Evolutionary conservation across 1,140 invertebrate species (phyloP).

Genomic region (Drosophila mayri): DNA sequence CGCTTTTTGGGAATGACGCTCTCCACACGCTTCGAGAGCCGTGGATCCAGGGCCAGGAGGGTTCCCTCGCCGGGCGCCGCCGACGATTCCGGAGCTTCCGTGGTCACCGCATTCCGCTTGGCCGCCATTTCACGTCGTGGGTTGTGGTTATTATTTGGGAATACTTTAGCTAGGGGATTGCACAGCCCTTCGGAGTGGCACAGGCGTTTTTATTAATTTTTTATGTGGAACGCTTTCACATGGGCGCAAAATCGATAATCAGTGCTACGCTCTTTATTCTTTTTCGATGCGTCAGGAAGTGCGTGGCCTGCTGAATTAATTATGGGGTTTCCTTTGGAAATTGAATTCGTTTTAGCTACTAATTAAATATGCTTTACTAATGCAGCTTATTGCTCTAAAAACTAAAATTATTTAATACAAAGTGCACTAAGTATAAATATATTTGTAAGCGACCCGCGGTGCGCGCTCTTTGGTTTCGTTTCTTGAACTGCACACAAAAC

Average conservation of each 20-base stretch:
- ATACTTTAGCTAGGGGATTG: constrained; percentile 20
- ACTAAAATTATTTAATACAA: constrained; percentile 51
- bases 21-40: constrained; percentile 67
- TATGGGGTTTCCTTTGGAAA: neutral
- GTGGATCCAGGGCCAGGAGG: constrained; percentile 64
- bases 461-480: constrained; percentile 56
- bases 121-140: constrained; percentile 40
- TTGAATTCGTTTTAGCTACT: neutral
- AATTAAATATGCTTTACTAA: neutral
- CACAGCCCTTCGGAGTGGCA: constrained; percentile 39
- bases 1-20: constrained; percentile 79
- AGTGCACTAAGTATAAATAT: constrained; percentile 62
- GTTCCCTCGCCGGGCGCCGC: constrained; percentile 45
- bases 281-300: constrained; percentile 5
- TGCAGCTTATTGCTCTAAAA: constrained; percentile 14
- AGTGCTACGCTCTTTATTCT: constrained; percentile 16
- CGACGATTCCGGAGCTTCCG: constrained; percentile 53
- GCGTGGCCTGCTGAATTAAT: constrained; percentile 41
- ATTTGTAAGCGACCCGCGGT: constrained; percentile 38
- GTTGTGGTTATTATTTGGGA: neutral
- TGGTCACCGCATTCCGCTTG: constrained; percentile 65
- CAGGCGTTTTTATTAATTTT: constrained; percentile 6
- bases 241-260: constrained; percentile 62
- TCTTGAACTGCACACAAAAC: constrained; percentile 51
- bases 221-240: constrained; percentile 2